Evolutionary conservation across 2,113 vertebrate species (phyloP).

Genomic region (Poeciliopsis turrubarensis): DNA sequence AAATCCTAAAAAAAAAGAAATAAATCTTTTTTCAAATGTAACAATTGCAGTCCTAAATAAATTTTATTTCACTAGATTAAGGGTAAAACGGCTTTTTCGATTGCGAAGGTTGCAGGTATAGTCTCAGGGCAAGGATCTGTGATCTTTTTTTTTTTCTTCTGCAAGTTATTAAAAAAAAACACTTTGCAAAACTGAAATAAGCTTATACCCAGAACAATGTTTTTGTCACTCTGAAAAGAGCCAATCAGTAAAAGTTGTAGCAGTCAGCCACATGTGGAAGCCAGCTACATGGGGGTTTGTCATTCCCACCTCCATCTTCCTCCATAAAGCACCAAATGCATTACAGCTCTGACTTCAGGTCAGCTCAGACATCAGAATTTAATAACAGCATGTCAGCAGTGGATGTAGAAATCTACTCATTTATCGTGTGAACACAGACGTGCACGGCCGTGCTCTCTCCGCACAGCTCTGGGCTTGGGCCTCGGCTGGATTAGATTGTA

Average conservation of each 20-base stretch:
- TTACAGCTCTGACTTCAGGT: slow-evolving; percentile 51
- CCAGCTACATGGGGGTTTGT: background rate
- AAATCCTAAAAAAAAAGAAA: too few relatives aligned
- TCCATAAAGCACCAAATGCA: slow-evolving; percentile 62
- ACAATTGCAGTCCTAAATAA: too few relatives aligned
- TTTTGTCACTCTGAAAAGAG: background rate
- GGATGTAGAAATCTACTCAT: slow-evolving; percentile 57
- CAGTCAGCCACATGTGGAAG: background rate
- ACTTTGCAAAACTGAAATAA: background rate
- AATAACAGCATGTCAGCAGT: slow-evolving; percentile 69
- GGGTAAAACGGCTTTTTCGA: too few relatives aligned
- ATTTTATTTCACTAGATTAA: too few relatives aligned
- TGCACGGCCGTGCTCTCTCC: slow-evolving; percentile 41
- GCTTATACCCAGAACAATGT: background rate
- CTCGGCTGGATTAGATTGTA: slow-evolving; percentile 70
- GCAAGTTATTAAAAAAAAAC: too few relatives aligned
- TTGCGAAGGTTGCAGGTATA: background rate
- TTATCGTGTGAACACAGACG: slow-evolving; percentile 60
- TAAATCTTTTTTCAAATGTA: too few relatives aligned
- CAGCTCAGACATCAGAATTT: slow-evolving; percentile 65
- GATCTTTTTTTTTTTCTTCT: too few relatives aligned
- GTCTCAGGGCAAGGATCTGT: background rate
- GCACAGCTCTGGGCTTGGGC: slow-evolving; percentile 58
- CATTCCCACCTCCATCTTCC: slow-evolving; percentile 16
- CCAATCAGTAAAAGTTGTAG: background rate